Base-by-base conservation (phyloP, 2,797 vertebrate species). In the Sphenopsis melanotis region DNA sequence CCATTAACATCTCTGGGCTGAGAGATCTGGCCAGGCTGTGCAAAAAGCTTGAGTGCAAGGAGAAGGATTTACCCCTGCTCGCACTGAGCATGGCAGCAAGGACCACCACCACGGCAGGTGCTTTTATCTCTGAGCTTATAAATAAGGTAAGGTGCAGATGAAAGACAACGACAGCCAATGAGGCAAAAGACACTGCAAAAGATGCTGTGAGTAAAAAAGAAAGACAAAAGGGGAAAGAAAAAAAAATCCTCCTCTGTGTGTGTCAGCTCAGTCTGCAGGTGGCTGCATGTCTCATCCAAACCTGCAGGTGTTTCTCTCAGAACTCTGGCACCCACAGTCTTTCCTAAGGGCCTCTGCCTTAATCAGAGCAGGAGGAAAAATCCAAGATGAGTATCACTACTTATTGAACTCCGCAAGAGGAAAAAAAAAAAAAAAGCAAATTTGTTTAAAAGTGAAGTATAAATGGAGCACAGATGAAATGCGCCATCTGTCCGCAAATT, bases 271-370 rank as follows among this genome's bases (percentile, higher is more conserved):
- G 76, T 37, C 87, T 77, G 83, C 83, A 83, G 65, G 92, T 90
- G 61, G 26, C 39, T 90, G 79, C 9, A 2, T 5, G 6, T 60
- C 71, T 95, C 44, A 42, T 83, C 55, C 37, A 37, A 85, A 42
- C 20, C 89, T 87, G 83, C 87, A 47, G 87, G 84, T 75, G 46
- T 92, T 96, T 83, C 41, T 32, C 36, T 94, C 69, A 83, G 91
- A 96, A 95, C 52, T 93, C 30, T 0, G 4, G 66, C 64, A 83
- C 29, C 34, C 56, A 60, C 66, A n/a, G 94, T 6, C 56, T 85
- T 70, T 93, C 63, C 70, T 80, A 29, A 90, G 81, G 87, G 29
- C 26, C 37, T 87, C 52, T 87, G 26, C 50, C 56, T 86, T 52
- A 72, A 94, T 84, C 90, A 92, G 78, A 59, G 29, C n/a, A 66